Base-by-base conservation (phyloP, 2,888 invertebrate species). In the Automeris io region DNA sequence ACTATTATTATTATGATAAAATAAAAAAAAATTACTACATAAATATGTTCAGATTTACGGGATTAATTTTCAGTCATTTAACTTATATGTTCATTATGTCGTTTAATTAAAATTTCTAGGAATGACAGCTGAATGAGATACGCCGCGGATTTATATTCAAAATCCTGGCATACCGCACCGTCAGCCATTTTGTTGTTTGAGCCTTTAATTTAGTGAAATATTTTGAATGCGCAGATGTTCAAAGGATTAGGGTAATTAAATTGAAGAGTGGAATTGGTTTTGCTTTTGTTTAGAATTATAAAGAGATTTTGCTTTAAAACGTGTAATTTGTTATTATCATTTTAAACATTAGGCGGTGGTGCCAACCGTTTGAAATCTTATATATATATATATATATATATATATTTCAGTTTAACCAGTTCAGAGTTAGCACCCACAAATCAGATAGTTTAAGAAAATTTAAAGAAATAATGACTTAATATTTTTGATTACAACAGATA, bases 41-140 rank as follows among this genome's bases (percentile, higher is more conserved):
- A n/a, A n/a, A n/a, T n/a, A n/a, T n/a, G n/a, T n/a, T n/a, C n/a
- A n/a, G n/a, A n/a, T n/a, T n/a, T n/a, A n/a, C n/a, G n/a, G n/a
- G n/a, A n/a, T n/a, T n/a, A n/a, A n/a, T n/a, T n/a, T n/a, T n/a
- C n/a, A n/a, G n/a, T n/a, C n/a, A n/a, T n/a, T n/a, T 9, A 26
- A 26, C 11, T 9, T 66, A 68, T 72, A 77, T 75, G 75, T 73
- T 58, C 63, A 66, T 56, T 64, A 60, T 64, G 67, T 13, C 9
- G 35, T 36, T 39, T 29, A 35, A 39, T 39, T 39, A 26, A 39
- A 39, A 29, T 18, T 29, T 29, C 32, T 5, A 16, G 40, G 46
- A 58, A 47, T 54, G 54, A 51, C 43, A 26, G 33, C 16, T 19
- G 26, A 40, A 46, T 43, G 45, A 46, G 48, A 47, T 39, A 34